Evolutionary conservation across 2,888 invertebrate genomes (phyloP).

Genomic region (Stomorhina lunata): DNA sequence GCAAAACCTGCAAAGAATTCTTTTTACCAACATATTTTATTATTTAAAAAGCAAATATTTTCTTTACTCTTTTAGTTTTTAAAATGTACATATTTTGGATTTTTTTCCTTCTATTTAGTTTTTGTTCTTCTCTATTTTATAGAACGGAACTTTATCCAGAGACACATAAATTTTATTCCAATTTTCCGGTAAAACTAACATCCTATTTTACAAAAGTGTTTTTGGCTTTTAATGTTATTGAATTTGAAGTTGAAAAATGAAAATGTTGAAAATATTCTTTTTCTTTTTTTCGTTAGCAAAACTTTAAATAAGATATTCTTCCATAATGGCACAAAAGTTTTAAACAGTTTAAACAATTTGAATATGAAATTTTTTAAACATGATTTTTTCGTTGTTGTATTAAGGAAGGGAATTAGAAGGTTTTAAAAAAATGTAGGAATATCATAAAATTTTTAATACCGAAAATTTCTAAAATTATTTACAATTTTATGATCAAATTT

Average conservation of each 20-base stretch:
- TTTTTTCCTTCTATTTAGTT: conserved; percentile 10
- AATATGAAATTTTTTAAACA: too few relatives aligned
- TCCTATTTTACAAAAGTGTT: conserved; percentile 58
- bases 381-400: too few relatives aligned
- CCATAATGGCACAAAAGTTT: background rate
- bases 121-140: conserved; percentile 14
- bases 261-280: background rate
- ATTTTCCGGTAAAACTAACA: conserved; percentile 72
- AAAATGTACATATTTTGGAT: too few relatives aligned
- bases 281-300: background rate
- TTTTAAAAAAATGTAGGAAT: too few relatives aligned
- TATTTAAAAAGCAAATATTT: conserved; percentile 25
- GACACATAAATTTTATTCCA: conserved; percentile 71
- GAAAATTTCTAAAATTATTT: too few relatives aligned
- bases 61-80: background rate
- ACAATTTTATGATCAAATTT: too few relatives aligned
- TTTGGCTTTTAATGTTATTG: conserved; percentile 45
- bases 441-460: too few relatives aligned
- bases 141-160: conserved; percentile 41
- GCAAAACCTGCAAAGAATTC: conserved; percentile 4
- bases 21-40: conserved; percentile 36
- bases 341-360: conserved; percentile 2
- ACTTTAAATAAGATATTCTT: background rate
- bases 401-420: too few relatives aligned
- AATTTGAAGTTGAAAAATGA: conserved; percentile 13